phyloP scores from a whole-genome alignment of 2,888 invertebrate species.

The Pemphredon lugubris region DNA sequence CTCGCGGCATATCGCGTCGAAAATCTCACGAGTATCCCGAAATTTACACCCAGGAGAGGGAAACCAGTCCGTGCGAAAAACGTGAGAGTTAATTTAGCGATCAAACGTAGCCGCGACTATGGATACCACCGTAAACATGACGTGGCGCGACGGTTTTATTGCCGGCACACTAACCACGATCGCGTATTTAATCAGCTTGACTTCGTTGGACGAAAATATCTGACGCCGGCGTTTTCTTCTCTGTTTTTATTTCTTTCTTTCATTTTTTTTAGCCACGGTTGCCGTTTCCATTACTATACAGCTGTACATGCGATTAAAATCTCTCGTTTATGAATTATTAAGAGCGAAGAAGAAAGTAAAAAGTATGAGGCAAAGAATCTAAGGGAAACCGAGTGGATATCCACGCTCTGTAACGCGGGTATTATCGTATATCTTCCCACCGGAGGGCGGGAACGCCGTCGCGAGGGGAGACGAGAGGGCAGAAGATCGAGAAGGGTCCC shows the following conservation, averaged over 20 bases:
- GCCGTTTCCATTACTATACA: conserved; percentile 19
- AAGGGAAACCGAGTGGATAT: conserved; percentile 42
- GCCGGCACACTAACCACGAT: conserved; percentile 46
- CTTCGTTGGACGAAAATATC: conserved; percentile 56
- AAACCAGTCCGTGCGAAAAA: neutral
- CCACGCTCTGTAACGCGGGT: conserved; percentile 50
- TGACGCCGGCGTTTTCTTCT: conserved; percentile 42
- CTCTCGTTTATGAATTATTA: conserved; percentile 12
- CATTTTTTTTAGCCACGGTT: conserved; percentile 37
- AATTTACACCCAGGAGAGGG: neutral
- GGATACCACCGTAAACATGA: conserved; percentile 55
- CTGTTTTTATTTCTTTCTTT: no score
- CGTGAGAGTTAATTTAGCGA: conserved; percentile 42
- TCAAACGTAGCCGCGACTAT: conserved; percentile 40
- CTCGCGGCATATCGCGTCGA: no score
- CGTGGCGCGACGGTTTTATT: conserved; percentile 57
- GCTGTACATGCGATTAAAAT: conserved; percentile 25
- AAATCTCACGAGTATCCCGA: no score
- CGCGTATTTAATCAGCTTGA: conserved; percentile 56
- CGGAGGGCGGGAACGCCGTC: conserved; percentile 53
- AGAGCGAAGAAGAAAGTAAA: conserved; percentile 5
- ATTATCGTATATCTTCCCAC: conserved; percentile 51
- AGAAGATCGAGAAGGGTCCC: conserved; percentile 57
- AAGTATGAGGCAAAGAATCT: neutral
- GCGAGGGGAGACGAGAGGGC: conserved; percentile 28